phyloP scores from a whole-genome alignment of 1,140 invertebrate genomes.

The Drosophila chauvacae region DNA sequence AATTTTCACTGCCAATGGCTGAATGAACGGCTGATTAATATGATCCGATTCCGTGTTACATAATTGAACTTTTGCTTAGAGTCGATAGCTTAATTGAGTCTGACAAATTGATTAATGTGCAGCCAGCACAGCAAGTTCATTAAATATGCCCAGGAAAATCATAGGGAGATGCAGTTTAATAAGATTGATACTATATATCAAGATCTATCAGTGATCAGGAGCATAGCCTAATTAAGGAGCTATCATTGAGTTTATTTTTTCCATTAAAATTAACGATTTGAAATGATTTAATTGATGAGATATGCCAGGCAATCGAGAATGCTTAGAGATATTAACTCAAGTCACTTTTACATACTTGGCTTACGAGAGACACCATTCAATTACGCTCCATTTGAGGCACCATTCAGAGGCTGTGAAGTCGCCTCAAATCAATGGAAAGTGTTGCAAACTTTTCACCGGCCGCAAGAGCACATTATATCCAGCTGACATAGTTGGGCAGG shows the following conservation, averaged over 20 bases:
- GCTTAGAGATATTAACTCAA: conserved; percentile 10
- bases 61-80: conserved; percentile 52
- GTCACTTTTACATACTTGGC: conserved; percentile 27
- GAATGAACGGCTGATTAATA: conserved; percentile 48
- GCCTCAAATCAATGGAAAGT: conserved; percentile 46
- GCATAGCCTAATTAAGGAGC: conserved; percentile 14
- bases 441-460: conserved; percentile 41
- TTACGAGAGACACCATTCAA: background rate
- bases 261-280: background rate
- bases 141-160: conserved; percentile 15
- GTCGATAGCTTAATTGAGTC: conserved; percentile 31
- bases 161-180: conserved; percentile 14
- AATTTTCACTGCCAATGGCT: conserved; percentile 35
- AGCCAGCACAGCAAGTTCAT: conserved; percentile 18
- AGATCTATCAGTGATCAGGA: background rate
- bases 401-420: conserved; percentile 27
- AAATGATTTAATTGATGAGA: background rate
- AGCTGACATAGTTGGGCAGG: conserved; percentile 49
- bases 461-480: conserved; percentile 17
- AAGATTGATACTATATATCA: background rate
- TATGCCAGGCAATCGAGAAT: conserved; percentile 6
- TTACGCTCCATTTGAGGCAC: conserved; percentile 23
- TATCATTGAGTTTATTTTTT: background rate
- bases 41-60: conserved; percentile 37
- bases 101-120: conserved; percentile 48